phyloP scores from a whole-genome alignment of 2,797 vertebrate species.

The Margarornis squamiger region DNA sequence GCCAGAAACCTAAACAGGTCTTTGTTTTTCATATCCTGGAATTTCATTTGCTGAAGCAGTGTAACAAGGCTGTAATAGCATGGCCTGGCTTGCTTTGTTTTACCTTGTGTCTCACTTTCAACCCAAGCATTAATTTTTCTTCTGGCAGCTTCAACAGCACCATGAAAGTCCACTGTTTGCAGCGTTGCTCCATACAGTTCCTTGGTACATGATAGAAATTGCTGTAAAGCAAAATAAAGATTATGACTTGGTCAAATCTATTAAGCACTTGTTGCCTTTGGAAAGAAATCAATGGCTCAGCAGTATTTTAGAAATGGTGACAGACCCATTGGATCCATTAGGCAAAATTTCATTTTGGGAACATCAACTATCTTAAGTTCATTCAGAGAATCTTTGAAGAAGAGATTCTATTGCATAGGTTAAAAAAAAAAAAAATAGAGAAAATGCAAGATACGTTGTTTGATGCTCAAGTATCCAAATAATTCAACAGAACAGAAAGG shows the following conservation, averaged over 20 bases:
- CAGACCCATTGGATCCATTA: not conserved
- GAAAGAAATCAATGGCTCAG: not conserved
- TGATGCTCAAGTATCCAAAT: not conserved
- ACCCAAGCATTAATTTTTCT: constrained; percentile 77
- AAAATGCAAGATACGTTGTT: not conserved
- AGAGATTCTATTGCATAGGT: not conserved
- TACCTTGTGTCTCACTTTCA: constrained; percentile 77
- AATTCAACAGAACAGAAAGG: not conserved
- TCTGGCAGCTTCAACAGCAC: constrained; percentile 67
- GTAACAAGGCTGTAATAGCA: not conserved
- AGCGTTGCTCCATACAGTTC: constrained; percentile 68
- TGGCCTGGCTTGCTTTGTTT: not conserved
- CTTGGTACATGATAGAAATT: constrained; percentile 54
- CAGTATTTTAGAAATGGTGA: not conserved
- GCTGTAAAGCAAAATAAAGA: constrained; percentile 49
- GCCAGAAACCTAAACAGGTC: not conserved
- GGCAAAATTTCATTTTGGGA: not conserved
- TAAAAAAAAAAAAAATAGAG: not conserved
- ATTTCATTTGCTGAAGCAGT: not conserved
- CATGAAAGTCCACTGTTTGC: constrained; percentile 71
- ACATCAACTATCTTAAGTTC: not conserved
- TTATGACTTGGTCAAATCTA: not conserved
- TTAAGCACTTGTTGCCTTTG: not conserved
- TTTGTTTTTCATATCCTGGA: not conserved
- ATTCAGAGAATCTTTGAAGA: not conserved